Percentiles rank a stretch among this genome's conserved stretches.
phyloP scores from a whole-genome alignment of 2,888 invertebrate genomes.

The Lycia hirtaria region DNA sequence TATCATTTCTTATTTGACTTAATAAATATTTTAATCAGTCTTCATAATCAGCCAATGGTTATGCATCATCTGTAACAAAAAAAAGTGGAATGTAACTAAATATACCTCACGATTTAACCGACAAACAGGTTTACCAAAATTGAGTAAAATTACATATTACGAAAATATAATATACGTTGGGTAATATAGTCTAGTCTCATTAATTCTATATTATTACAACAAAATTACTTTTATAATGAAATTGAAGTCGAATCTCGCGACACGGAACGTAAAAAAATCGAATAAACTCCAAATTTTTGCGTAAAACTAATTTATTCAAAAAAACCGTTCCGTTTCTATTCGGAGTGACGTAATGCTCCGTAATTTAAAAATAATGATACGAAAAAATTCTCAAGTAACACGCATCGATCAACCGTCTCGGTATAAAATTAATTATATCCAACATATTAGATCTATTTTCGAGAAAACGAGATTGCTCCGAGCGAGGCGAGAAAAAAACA shows the following conservation, averaged over 20 bases:
- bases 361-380: constrained; percentile 82
- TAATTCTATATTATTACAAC: constrained; percentile 58
- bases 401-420: constrained; percentile 79
- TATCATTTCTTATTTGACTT: constrained; percentile 71
- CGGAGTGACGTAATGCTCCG: constrained; percentile 76
- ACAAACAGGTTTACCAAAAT: constrained; percentile 54
- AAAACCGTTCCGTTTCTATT: constrained; percentile 68
- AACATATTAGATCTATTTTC: constrained; percentile 83
- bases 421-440: constrained; percentile 83
- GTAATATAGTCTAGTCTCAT: constrained; percentile 51
- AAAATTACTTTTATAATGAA: constrained; percentile 71
- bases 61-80: constrained; percentile 75
- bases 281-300: constrained; percentile 70
- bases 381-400: constrained; percentile 71
- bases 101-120: constrained; percentile 44
- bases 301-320: constrained; percentile 68
- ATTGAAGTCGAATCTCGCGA: constrained; percentile 41
- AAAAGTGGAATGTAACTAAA: constrained; percentile 48
- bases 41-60: constrained; percentile 69
- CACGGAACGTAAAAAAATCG: constrained; percentile 56
- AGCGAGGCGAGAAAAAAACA: constrained; percentile 69
- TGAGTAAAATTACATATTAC: constrained; percentile 58
- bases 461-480: constrained; percentile 80
- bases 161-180: constrained; percentile 48
- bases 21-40: constrained; percentile 76